phyloP scores from a whole-genome alignment of 2,888 invertebrate genomes.

The Osedax frankpressi region DNA sequence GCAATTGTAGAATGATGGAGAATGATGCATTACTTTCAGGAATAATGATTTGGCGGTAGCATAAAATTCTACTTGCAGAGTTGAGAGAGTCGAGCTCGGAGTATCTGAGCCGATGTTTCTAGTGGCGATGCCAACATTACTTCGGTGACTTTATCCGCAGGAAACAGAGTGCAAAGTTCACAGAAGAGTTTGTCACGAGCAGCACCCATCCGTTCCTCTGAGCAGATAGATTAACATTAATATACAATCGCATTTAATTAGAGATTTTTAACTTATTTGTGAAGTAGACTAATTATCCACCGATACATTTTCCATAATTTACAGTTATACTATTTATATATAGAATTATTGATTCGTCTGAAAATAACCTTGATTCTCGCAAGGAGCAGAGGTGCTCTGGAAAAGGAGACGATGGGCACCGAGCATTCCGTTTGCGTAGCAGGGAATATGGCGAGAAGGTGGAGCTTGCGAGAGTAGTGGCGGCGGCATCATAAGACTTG shows the following conservation, averaged over 20 bases:
- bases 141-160: constrained; percentile 72
- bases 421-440: not conserved
- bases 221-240: no score
- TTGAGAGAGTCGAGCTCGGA: constrained; percentile 51
- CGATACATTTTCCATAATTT: no score
- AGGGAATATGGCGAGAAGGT: not conserved
- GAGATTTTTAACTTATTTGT: no score
- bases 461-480: no score
- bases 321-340: no score
- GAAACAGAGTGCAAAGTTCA: constrained; percentile 79
- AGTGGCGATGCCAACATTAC: constrained; percentile 78
- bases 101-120: constrained; percentile 74
- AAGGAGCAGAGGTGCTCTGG: not conserved
- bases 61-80: no score
- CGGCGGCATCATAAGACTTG: not conserved
- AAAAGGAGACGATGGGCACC: not conserved
- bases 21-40: no score
- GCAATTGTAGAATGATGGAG: no score
- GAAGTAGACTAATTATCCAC: no score
- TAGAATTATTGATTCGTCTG: constrained; percentile 15
- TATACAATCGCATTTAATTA: no score
- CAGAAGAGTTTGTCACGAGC: constrained; percentile 67
- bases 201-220: constrained; percentile 46
- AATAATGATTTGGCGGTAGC: no score
- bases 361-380: not conserved